Evolutionary conservation across 2,888 invertebrate species (phyloP).

Genomic region (Zeuzera pyrina): DNA sequence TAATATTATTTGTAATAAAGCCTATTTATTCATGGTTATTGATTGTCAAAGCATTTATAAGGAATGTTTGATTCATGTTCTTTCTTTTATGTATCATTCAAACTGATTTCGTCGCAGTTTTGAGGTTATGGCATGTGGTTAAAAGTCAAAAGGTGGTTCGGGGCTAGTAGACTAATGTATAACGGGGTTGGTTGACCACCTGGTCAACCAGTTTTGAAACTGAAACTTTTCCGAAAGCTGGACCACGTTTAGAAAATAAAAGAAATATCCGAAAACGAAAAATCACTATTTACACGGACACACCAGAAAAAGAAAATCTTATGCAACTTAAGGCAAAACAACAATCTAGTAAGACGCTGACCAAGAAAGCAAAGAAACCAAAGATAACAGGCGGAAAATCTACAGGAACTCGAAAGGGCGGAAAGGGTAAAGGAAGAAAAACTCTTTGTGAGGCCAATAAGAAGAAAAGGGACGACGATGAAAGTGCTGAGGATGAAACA

Average conservation of each 20-base stretch:
- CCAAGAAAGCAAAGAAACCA: not conserved
- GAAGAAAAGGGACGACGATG: not conserved
- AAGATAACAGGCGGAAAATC: not conserved
- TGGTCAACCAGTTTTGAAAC: too few species aligned
- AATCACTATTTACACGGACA: not conserved
- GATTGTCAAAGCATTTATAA: too few species aligned
- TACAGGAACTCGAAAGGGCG: not conserved
- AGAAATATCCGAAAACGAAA: slow-evolving; percentile 1
- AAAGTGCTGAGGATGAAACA: slow-evolving; percentile 8
- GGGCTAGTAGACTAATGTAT: too few species aligned
- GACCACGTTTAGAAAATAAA: slow-evolving; percentile 1
- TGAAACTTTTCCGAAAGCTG: slow-evolving; percentile 1
- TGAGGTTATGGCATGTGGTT: too few species aligned
- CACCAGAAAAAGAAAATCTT: slow-evolving; percentile 1
- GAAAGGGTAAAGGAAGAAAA: not conserved
- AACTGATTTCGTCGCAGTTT: too few species aligned
- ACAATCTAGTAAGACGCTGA: not conserved
- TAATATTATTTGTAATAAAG: too few species aligned
- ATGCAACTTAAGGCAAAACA: not conserved
- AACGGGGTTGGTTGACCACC: too few species aligned
- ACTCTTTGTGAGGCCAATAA: not conserved
- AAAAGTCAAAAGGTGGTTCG: too few species aligned
- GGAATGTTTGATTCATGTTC: too few species aligned
- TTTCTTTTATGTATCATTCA: too few species aligned
- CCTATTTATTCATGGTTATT: too few species aligned